Base-by-base conservation (phyloP, 2,113 vertebrate species). In the Perca flavescens region DNA sequence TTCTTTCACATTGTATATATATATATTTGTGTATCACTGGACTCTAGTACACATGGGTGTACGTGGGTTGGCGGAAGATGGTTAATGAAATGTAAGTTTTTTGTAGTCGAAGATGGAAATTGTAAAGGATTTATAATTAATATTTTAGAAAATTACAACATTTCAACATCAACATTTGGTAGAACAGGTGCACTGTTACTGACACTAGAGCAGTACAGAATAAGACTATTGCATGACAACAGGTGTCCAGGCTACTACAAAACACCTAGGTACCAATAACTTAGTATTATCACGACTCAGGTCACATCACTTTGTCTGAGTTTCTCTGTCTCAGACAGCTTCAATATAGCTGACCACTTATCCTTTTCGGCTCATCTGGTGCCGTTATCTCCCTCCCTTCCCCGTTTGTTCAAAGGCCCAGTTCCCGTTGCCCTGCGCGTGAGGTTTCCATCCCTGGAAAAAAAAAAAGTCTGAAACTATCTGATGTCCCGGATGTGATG, bases 261-360 rank as follows among this genome's bases (percentile, higher is more conserved):
- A 69, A 82, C 34, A 69, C 17, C 12, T 47, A 70, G 47, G 61
- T 77, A 31, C 6, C 31, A 25, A 6, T 13, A 28, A 1, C 50
- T 36, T 19, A 17, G 60, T 28, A 7, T 40, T 53, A 56, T 54
- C 50, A 16, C 0, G 54, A 85, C 43, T 68, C 80, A 63, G 65
- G 81, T 78, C 54, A 43, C 61, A 47, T 74, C 28, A n/a, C 47
- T 74, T 78, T 71, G 77, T 75, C 68, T 77, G 47, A 73, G 49
- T 74, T 83, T 81, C 57, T 74, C 53, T 0, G 53, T 85, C 83
- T 79, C 74, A 88, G 82, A 61, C 88, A 61, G 83, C 68, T 78
- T 77, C 28, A 21, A 13, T 77, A 25, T 15, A 82, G 79, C 79
- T 87, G 89, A 93, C 87, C 57, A 77, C 87, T 88, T 63, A 91